Conservation (phyloP, 2,888 invertebrate genomes). For the Hyles lineata region DNA sequence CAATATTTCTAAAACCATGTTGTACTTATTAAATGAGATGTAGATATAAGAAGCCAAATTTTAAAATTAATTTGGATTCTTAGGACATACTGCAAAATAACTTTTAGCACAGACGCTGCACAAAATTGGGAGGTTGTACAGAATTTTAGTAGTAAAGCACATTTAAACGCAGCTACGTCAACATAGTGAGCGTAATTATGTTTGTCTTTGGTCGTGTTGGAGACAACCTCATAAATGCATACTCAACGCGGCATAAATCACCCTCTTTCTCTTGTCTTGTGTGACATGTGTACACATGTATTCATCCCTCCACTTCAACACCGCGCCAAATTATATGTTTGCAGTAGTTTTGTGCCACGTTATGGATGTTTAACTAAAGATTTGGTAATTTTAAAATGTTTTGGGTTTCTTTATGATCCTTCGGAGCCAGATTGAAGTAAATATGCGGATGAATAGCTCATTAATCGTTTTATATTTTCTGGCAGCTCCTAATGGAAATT, state of each 20-base stretch:
- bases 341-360: not conserved
- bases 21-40: not conserved
- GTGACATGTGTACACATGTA: conserved; percentile 30
- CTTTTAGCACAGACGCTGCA: not conserved
- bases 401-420: not conserved
- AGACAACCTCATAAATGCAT: conserved; percentile 50
- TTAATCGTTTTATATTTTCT: not conserved
- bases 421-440: not conserved
- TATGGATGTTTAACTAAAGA: not conserved
- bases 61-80: too few relatives aligned
- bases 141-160: conserved; percentile 37
- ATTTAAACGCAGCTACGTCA: conserved; percentile 49
- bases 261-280: conserved; percentile 34
- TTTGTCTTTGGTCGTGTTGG: conserved; percentile 51
- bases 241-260: conserved; percentile 41
- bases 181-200: conserved; percentile 54
- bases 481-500: too few relatives aligned
- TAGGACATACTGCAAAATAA: too few relatives aligned
- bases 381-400: not conserved
- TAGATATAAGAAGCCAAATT: not conserved
- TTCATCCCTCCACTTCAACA: conserved; percentile 34
- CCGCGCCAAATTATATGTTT: not conserved
- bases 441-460: not conserved
- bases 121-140: not conserved
- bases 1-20: not conserved